Percentiles rank a stretch among this genome's conserved stretches.
These are phyloP conservation scores for Pterostichus madidus DNA, from an alignment of 2,888 invertebrate species.

Conservation along the genomic window DNA sequence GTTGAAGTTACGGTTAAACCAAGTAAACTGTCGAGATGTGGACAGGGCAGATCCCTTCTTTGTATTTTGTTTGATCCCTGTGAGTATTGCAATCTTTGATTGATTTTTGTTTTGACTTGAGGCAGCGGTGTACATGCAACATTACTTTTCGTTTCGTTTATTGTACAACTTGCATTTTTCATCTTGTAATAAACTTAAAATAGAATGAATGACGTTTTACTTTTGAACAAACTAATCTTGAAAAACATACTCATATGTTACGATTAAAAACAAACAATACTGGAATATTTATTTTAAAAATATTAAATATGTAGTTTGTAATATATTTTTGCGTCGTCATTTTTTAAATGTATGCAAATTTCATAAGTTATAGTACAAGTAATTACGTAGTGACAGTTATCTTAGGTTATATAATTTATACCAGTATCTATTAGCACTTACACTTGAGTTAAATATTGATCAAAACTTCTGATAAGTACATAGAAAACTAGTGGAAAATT, in stretches of 20 bases:
- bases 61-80: slow-evolving; percentile 79
- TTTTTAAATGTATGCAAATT: too few species aligned
- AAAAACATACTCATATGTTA: background rate
- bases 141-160: background rate
- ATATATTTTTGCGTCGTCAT: too few species aligned
- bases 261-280: background rate
- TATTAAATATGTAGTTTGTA: too few species aligned
- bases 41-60: slow-evolving; percentile 75
- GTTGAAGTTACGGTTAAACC: slow-evolving; percentile 15
- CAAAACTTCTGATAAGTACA: background rate
- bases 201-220: slow-evolving; percentile 16
- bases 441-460: slow-evolving; percentile 9
- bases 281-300: too few species aligned
- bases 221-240: background rate
- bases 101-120: slow-evolving; percentile 50
- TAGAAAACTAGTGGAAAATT: slow-evolving; percentile 17
- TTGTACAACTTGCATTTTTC: slow-evolving; percentile 45
- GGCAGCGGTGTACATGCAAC: slow-evolving; percentile 9
- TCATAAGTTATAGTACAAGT: too few species aligned
- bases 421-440: background rate
- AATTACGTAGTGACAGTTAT: background rate
- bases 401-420: background rate
- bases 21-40: slow-evolving; percentile 61
- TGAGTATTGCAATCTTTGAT: slow-evolving; percentile 74
- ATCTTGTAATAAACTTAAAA: slow-evolving; percentile 1